Evolutionary conservation across 2,113 vertebrate species (phyloP), one percentile per base, ranked within the genome.

Genomic region (Sceloporus tristichus): DNA sequence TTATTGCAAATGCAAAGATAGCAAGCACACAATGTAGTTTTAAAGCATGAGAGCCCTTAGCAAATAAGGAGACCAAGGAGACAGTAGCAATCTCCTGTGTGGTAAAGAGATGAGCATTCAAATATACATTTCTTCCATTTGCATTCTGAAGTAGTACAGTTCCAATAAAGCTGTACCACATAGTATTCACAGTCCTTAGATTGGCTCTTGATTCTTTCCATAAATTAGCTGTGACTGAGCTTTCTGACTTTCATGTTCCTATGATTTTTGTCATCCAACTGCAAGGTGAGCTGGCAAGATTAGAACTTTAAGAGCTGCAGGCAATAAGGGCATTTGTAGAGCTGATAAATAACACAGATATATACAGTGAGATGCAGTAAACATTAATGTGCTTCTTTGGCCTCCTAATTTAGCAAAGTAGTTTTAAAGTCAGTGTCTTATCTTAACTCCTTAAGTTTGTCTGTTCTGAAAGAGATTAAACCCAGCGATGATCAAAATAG

Each of bases 1-100:
- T 16, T 86, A 19, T 70, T 56, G 66, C 13, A 86, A 86, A 79
- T 86, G 65, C 8, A 48, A 79, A 80, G 65, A 34, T 40, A 70
- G 40, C 62, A 86, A 68, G 29, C 75, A 79, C n/a, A 13, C 29
- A 9, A 5, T n/a, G 4, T 7, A 54, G 59, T 85, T 74, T 59
- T 27, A 14, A 85, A 65, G 56, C 9, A 40, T 40, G 34, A 29
- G 38, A 78, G 40, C 18, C 59, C 10, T 85, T 59, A 81, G 68
- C 73, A 71, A 73, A 87, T 59, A 7, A 79, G 23, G 2, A 71
- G 9, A 56, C 21, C 29, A 62, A 11, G 14, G 34, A 56, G 68
- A 81, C 59, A 81, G 9, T 40, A 13, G 68, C 25, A 71, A 38
- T 81, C 25, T 81, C 14, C 29, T 10, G 62, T 42, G 42, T 62